These are phyloP conservation scores for Balanococcus diminutus DNA, from an alignment of 2,888 invertebrate genomes.

Conservation along the genomic window DNA sequence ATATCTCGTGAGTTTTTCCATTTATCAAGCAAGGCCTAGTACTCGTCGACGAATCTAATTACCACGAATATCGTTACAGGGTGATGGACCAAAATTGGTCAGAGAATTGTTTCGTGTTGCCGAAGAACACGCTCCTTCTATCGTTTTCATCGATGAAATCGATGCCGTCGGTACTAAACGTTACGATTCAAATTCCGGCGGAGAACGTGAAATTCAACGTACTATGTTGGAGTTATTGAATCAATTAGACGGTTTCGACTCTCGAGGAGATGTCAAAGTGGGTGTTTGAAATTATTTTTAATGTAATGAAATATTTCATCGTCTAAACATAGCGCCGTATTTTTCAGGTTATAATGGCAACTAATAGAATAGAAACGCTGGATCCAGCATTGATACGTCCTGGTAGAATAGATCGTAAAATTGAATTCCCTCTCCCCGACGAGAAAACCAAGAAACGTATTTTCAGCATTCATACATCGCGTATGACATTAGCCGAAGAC, in stretches of 20 bases:
- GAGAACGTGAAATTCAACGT: constrained; percentile 98
- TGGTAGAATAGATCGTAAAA: constrained; percentile 98
- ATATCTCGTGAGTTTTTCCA: constrained; percentile 79
- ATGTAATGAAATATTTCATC: neutral
- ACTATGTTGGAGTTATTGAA: constrained; percentile 99
- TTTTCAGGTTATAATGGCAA: constrained; percentile 91
- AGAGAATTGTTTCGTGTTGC: constrained; percentile 98
- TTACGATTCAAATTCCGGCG: constrained; percentile 99
- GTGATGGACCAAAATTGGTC: constrained; percentile 98
- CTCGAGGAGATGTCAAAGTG: constrained; percentile 94
- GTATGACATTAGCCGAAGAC: constrained; percentile 97
- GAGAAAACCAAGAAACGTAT: constrained; percentile 97
- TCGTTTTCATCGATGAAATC: constrained; percentile 99
- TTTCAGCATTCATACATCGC: constrained; percentile 97
- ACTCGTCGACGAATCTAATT: too few species aligned
- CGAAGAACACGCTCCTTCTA: constrained; percentile 98
- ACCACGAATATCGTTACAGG: too few species aligned
- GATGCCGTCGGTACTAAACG: constrained; percentile 98
- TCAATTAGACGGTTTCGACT: constrained; percentile 97
- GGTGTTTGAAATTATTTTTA: constrained; percentile 56
- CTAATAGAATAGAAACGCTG: constrained; percentile 96
- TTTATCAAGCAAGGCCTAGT: too few species aligned
- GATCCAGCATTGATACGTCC: constrained; percentile 98
- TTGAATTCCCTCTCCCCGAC: constrained; percentile 98
- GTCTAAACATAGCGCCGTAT: neutral